phyloP scores from a whole-genome alignment of 2,888 invertebrate genomes.

The Liopterus haemorrhoidalis region DNA sequence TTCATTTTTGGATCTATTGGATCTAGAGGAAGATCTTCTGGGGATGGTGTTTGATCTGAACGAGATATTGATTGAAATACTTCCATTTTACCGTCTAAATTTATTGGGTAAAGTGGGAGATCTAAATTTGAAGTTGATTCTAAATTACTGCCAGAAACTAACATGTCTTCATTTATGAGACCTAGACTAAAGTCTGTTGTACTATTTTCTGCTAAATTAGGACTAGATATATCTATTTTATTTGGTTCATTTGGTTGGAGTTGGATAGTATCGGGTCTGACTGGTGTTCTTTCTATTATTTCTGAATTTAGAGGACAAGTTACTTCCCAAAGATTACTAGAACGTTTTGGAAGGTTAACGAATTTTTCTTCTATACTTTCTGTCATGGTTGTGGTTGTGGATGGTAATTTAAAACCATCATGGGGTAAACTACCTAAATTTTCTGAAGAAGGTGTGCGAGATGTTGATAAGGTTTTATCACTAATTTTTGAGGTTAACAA shows the following conservation, averaged over 20 bases:
- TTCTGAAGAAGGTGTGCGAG: slow-evolving; percentile 53
- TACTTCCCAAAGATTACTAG: neutral
- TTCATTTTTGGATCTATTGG: slow-evolving; percentile 46
- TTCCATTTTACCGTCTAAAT: slow-evolving; percentile 37
- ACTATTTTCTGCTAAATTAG: slow-evolving; percentile 38
- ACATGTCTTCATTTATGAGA: slow-evolving; percentile 55
- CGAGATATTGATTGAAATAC: slow-evolving; percentile 39
- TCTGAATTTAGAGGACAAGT: too few species aligned
- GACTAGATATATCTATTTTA: slow-evolving; percentile 37
- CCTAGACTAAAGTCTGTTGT: slow-evolving; percentile 42
- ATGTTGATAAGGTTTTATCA: slow-evolving; percentile 32
- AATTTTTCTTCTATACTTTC: slow-evolving; percentile 8
- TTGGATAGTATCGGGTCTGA: slow-evolving; percentile 11
- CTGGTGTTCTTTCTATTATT: neutral
- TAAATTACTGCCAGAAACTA: slow-evolving; percentile 52
- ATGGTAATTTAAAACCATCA: slow-evolving; percentile 17
- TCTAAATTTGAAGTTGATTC: slow-evolving; percentile 55
- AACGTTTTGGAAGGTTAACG: slow-evolving; percentile 1
- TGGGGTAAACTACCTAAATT: slow-evolving; percentile 35
- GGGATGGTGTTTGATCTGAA: slow-evolving; percentile 76
- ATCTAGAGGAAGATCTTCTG: slow-evolving; percentile 78
- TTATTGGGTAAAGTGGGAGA: slow-evolving; percentile 48
- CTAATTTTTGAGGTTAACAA: slow-evolving; percentile 28
- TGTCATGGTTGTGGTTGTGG: slow-evolving; percentile 1
- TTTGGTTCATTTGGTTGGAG: too few species aligned